A percentile compares a stretch with the other conserved stretches of the same genome.
Conservation (phyloP, 1,140 invertebrate species). For the Papilio polytes region DNA sequence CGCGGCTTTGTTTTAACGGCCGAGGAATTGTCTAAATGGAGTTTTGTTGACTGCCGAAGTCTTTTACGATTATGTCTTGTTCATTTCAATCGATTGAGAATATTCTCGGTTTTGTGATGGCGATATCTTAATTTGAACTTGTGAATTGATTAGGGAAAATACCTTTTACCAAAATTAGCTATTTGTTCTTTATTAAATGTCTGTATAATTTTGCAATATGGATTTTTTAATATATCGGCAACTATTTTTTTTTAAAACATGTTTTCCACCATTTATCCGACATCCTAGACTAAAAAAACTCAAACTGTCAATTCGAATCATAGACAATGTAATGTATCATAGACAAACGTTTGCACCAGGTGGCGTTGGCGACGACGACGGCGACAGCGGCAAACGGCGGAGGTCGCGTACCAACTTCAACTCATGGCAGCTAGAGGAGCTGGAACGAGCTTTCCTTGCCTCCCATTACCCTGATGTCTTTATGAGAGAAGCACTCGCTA, state of each 20-base stretch:
- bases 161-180: constrained; percentile 9
- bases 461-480: constrained; percentile 99
- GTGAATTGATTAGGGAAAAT: constrained; percentile 22
- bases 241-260: not conserved
- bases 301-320: not conserved
- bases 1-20: constrained; percentile 77
- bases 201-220: not conserved
- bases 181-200: constrained; percentile 5
- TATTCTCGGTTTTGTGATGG: constrained; percentile 57
- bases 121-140: constrained; percentile 30
- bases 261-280: too few relatives aligned
- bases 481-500: constrained; percentile 97
- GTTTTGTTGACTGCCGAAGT: constrained; percentile 60
- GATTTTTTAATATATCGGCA: too few relatives aligned
- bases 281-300: too few relatives aligned
- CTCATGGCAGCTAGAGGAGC: constrained; percentile 99
- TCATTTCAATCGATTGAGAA: constrained; percentile 76
- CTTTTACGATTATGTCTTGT: constrained; percentile 73
- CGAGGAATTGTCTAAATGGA: constrained; percentile 77
- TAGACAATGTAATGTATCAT: constrained; percentile 14
- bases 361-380: constrained; percentile 86
- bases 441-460: constrained; percentile 97
- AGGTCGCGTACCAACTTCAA: constrained; percentile 99
- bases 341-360: constrained; percentile 57
- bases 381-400: constrained; percentile 90